phyloP scores from a whole-genome alignment of 2,797 vertebrate species.

The Periparus ater region DNA sequence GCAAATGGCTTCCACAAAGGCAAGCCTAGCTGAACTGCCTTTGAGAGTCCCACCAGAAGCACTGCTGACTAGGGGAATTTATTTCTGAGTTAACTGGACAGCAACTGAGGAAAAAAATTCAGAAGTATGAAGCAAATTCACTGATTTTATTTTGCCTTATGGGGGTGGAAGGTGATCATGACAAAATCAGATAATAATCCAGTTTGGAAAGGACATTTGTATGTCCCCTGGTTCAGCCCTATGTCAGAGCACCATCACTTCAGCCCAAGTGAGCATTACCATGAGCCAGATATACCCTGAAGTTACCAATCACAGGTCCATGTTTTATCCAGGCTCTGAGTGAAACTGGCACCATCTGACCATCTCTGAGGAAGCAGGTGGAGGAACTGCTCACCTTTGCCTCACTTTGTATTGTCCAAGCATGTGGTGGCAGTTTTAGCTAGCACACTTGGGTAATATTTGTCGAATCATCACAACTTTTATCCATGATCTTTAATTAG shows the following conservation, averaged over 20 bases:
- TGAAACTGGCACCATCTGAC: neutral
- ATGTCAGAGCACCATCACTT: accelerated
- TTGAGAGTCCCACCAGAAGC: neutral
- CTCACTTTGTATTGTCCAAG: neutral
- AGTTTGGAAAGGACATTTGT: neutral
- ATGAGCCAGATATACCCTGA: too few relatives aligned
- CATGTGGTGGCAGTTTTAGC: neutral
- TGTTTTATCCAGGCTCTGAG: accelerated
- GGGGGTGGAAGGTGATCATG: accelerated
- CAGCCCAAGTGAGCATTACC: neutral
- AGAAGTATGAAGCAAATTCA: neutral
- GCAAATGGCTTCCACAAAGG: neutral
- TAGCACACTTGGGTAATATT: neutral
- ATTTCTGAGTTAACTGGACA: neutral
- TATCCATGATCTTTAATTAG: neutral
- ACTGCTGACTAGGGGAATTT: neutral
- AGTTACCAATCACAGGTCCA: accelerated
- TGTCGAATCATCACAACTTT: neutral
- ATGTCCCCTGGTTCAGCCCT: accelerated
- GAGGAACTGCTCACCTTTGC: neutral
- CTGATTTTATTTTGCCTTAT: neutral
- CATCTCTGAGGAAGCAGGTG: neutral
- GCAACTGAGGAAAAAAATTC: neutral
- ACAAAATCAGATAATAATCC: neutral
- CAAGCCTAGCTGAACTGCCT: neutral